Evolutionary conservation across 2,797 vertebrate species (phyloP).

Genomic region (Trichosurus vulpecula): DNA sequence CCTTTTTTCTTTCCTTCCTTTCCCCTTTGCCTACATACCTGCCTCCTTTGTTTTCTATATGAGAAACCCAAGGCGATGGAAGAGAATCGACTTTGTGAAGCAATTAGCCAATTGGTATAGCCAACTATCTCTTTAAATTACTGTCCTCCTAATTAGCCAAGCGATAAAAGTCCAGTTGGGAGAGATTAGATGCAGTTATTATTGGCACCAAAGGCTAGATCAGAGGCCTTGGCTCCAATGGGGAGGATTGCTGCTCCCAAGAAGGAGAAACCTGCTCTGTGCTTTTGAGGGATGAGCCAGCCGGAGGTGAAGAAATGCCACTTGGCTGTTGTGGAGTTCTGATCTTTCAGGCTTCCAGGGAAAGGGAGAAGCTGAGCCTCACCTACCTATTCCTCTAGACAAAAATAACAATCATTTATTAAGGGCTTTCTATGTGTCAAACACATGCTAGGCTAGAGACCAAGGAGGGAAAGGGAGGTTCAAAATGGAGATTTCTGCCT

Average conservation of each 20-base stretch:
- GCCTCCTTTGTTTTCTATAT: constrained; percentile 36
- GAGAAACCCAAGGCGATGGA: constrained; percentile 68
- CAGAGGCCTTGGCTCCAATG: neutral
- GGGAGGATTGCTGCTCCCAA: neutral
- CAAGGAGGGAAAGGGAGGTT: neutral
- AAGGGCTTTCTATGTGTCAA: neutral
- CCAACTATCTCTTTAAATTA: constrained; percentile 77
- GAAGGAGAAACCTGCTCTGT: neutral
- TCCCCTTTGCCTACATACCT: neutral
- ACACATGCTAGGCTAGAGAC: neutral
- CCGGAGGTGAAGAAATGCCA: neutral
- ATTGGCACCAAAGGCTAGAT: constrained; percentile 47
- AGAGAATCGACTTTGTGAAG: constrained; percentile 64
- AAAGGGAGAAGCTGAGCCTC: neutral
- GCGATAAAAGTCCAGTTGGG: constrained; percentile 67
- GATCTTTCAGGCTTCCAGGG: neutral
- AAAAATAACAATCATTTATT: neutral
- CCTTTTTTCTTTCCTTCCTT: neutral
- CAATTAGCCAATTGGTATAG: constrained; percentile 76
- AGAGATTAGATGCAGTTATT: constrained; percentile 69
- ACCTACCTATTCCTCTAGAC: neutral
- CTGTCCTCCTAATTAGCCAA: constrained; percentile 73
- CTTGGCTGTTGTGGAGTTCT: neutral
- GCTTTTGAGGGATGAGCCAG: constrained; percentile 18
- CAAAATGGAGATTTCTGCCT: neutral